These are phyloP conservation scores for Tholera decimalis DNA, from an alignment of 2,888 invertebrate species.

Conservation along the genomic window DNA sequence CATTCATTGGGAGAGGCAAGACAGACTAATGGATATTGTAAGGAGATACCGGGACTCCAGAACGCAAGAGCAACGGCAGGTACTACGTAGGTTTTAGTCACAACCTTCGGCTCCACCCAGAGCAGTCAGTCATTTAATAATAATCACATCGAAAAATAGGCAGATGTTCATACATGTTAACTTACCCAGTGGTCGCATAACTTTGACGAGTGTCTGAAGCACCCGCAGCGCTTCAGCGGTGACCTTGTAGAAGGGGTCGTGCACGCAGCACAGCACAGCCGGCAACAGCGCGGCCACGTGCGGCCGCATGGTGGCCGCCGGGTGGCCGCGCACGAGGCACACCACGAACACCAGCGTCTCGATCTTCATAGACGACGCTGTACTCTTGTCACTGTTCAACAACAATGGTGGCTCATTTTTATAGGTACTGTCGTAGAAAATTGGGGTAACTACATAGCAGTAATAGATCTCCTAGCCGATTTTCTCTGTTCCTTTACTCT, in stretches of 20 bases:
- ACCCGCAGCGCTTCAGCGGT: conserved; percentile 98
- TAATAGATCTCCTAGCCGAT: too few species aligned
- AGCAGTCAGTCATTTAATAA: too few species aligned
- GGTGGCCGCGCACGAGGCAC: conserved; percentile 95
- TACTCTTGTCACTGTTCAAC: conserved; percentile 94
- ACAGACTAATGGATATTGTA: too few species aligned
- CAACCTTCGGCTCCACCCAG: too few species aligned
- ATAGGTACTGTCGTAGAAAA: neutral
- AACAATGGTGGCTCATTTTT: neutral
- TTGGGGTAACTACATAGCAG: too few species aligned
- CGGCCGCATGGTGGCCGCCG: conserved; percentile 94
- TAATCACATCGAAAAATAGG: too few species aligned
- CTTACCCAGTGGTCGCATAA: conserved; percentile 96
- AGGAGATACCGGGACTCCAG: too few species aligned
- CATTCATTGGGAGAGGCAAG: too few species aligned
- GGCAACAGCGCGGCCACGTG: conserved; percentile 95
- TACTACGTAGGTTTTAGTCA: too few species aligned
- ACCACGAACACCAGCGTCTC: conserved; percentile 98
- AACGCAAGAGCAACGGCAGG: too few species aligned
- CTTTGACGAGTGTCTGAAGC: conserved; percentile 98
- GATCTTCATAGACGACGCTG: conserved; percentile 99
- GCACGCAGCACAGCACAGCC: conserved; percentile 97
- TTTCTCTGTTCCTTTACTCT: too few species aligned
- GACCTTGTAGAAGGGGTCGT: conserved; percentile 99
- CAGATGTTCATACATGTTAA: neutral